Evolutionary conservation across 1,140 invertebrate genomes (phyloP), one percentile per base, ranked within the genome.

Genomic region (Musca vetustissima): DNA sequence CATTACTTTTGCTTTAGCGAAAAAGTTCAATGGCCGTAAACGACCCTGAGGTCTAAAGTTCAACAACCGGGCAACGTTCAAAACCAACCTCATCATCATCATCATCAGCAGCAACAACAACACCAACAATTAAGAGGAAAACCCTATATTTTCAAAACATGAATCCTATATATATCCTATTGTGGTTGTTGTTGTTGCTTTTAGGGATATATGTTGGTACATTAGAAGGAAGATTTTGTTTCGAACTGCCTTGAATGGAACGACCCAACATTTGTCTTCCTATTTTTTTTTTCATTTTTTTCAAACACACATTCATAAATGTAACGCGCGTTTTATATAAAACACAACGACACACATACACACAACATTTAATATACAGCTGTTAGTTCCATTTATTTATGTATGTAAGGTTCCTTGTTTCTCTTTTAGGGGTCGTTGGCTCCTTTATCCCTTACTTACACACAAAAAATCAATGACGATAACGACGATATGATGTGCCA

Each of bases 1-100:
- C 57, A 36, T 61, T 61, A 61, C 57, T 61, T 64, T 32, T 64
- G 36, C 21, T 36, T 61, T 69, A 43, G 11, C 6, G 36, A 13
- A 43, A n/a, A 43, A 66, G 78, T 80, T 80, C 76, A 80, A 80
- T 73, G 77, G 80, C 74, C 78, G 77, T 78, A 70, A 73, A 73
- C 76, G 78, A 80, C 78, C 78, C 78, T 80, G 78, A 80, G 75
- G 78, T 76, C 57, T 61, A 61, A 76, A 80, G 78, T 78, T 80
- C 78, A 80, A 76, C 78, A 80, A 80, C 76, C 78, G 76, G 75
- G 75, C 79, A 64, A 36, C 32, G 32, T 66, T 8, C 3, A 28
- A 15, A 48, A 47, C 64, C 3, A 8, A 47, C 15, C 13, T 24
- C 57, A 19, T 28, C 61, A 21, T 28, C 32, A 14, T 28, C 61